Evolutionary conservation across 2,113 vertebrate species (phyloP), one percentile per base, ranked within the genome.

Genomic region (Miniopterus natalensis): DNA sequence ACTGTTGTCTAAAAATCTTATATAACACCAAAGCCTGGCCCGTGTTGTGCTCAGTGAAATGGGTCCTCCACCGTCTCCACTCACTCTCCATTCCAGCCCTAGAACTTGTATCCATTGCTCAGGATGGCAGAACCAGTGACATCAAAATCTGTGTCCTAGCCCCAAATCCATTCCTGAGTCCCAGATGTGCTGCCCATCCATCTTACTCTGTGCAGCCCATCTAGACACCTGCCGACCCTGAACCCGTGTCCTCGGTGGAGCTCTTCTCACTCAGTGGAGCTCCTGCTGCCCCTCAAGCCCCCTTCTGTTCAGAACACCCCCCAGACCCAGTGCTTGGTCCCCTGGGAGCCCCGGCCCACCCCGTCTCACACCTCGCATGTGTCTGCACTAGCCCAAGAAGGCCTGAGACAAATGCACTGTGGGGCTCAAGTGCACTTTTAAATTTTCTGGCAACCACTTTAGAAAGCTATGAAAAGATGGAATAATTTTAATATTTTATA

Each of bases 181-280:
- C 36, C n/a, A n/a, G n/a, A n/a, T n/a, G n/a, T n/a, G n/a, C n/a
- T n/a, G n/a, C n/a, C n/a, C 49, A 49, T 49, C 49, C 23, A 2
- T 25, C 59, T 61, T 3, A 18, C 59, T 27, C 23, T 57, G 63
- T 31, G 59, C 27, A 27, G 27, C 17, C 40, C 31, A n/a, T 61
- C 6, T 5, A 2, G 21, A 23, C 0, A 9, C 68, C 36, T 23
- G 68, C 68, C 3, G 68, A 42, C 40, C 36, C 5, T 0, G 10
- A 9, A 20, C 68, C 9, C 5, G 40, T 10, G 31, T 36, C 11
- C 63, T 55, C 40, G 18, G 47, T 40, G 42, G 23, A 29, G 53
- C 2, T 65, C 49, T n/a, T 4, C 6, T 74, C 42, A 71, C 27
- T 31, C 51, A 73, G 55, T 29, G 20, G 36, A 31, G 8, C 23